These are phyloP conservation scores for Temnothorax curvispinosus DNA, from an alignment of 1,140 invertebrate species.

Conservation along the genomic window DNA sequence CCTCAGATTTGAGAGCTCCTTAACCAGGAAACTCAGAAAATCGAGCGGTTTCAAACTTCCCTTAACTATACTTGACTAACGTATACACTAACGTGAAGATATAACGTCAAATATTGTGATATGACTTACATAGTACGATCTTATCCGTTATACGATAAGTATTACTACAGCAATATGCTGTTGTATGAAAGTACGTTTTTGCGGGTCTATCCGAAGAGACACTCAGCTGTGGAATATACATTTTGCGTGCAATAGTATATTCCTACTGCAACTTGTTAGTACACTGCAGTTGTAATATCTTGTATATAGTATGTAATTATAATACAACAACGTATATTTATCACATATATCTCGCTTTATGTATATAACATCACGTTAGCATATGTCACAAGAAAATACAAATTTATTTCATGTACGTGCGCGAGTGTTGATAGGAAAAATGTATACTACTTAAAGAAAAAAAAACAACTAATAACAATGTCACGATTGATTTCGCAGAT, in stretches of 20 bases:
- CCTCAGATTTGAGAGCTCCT: constrained; percentile 40
- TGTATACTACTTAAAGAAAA: background rate
- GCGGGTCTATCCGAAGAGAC: background rate
- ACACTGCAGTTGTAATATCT: constrained; percentile 25
- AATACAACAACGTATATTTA: background rate
- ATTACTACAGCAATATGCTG: constrained; percentile 10
- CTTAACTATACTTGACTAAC: constrained; percentile 36
- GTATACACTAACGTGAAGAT: constrained; percentile 21
- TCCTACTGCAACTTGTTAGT: background rate
- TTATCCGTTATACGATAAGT: background rate
- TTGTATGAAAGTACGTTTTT: constrained; percentile 9
- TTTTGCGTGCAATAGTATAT: background rate
- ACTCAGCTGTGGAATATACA: background rate
- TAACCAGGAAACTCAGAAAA: constrained; percentile 35
- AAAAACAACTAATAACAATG: background rate
- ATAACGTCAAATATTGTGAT: constrained; percentile 64
- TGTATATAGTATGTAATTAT: background rate
- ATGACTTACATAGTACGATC: constrained; percentile 39
- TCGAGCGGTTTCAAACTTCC: constrained; percentile 32
- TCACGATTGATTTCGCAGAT: constrained; percentile 29
- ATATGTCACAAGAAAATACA: background rate
- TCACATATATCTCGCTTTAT: background rate
- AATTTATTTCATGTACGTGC: background rate
- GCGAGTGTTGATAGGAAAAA: background rate
- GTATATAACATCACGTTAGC: background rate